Evolutionary conservation across 2,888 invertebrate genomes (phyloP), one percentile per base, ranked within the genome.

Genomic region (Spialia ferax): DNA sequence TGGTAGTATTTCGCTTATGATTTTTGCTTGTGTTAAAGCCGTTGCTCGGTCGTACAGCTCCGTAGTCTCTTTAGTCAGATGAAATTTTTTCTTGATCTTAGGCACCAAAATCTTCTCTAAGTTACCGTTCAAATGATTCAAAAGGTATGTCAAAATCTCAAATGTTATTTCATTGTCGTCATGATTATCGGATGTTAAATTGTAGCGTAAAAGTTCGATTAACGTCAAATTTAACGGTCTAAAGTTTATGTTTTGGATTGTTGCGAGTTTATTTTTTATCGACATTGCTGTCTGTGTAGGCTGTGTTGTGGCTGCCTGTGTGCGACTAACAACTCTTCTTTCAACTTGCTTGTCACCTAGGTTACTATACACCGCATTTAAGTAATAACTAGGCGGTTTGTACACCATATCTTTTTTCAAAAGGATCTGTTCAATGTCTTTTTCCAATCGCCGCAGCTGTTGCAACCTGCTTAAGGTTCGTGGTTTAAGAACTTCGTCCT

Each of bases 381-480:
- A 86, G 50, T 77, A 81, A 72, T 81, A 85, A 60, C 77, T 69
- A 20, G 94, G 93, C 45, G 91, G 82, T 74, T 89, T 93, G 71
- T 93, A 94, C 18, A 77, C 68, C 64, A 86, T 78, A 71, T 86
- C 89, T 6, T 78, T 85, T 78, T 80, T 85, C 15, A 87, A 66
- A 54, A 91, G 73, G 56, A 92, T 85, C 71, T 87, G 80, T 38
- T 74, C 79, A 63, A 92, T 84, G 1, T 83, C 62, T 42, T 69
- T 78, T 81, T 94, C 93, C 55, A 93, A 69, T 69, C 90, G 84
- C 73, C 88, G 86, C 69, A 92, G 79, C 72, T 90, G 85, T 23
- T 84, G 57, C 50, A 94, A 76, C 73, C 94, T 87, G 52, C 79
- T 82, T 20, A 94, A 79, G 55, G 96, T 95, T 87, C 96, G 96